A percentile compares a stretch with the other conserved stretches of the same genome.
These are phyloP conservation scores for Aspidoscelis tigris DNA, from an alignment of 2,113 vertebrate species.

Conservation along the genomic window DNA sequence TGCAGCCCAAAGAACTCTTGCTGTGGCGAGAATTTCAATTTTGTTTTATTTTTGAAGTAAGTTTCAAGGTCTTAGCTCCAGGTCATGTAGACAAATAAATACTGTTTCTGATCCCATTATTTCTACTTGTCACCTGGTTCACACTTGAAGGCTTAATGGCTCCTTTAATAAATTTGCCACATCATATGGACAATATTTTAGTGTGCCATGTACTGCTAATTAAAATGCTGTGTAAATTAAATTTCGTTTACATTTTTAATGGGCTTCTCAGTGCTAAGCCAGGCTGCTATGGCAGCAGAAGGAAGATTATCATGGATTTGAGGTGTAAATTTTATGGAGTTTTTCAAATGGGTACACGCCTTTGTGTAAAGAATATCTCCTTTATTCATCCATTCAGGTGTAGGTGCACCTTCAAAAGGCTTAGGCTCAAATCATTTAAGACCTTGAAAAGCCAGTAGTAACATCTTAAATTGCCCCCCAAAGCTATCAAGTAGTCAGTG, in stretches of 20 bases:
- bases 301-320: background rate
- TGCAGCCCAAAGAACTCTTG: background rate
- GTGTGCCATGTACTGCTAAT: constrained; percentile 11
- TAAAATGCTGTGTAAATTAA: constrained; percentile 19
- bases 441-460: background rate
- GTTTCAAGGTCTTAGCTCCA: constrained; percentile 5
- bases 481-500: background rate
- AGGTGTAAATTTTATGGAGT: background rate
- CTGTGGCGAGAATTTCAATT: constrained; percentile 9
- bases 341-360: background rate
- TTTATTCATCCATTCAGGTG: background rate
- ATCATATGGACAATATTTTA: background rate
- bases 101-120: background rate
- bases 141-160: background rate
- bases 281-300: background rate
- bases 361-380: background rate
- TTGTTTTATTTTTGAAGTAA: background rate
- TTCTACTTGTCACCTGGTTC: background rate
- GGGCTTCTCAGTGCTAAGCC: background rate
- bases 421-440: background rate
- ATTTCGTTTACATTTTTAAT: constrained; percentile 15
- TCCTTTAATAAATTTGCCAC: background rate
- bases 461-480: background rate
- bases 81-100: background rate
- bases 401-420: background rate